phyloP scores from a whole-genome alignment of 2,797 vertebrate genomes.

The Pagetopsis macropterus region DNA sequence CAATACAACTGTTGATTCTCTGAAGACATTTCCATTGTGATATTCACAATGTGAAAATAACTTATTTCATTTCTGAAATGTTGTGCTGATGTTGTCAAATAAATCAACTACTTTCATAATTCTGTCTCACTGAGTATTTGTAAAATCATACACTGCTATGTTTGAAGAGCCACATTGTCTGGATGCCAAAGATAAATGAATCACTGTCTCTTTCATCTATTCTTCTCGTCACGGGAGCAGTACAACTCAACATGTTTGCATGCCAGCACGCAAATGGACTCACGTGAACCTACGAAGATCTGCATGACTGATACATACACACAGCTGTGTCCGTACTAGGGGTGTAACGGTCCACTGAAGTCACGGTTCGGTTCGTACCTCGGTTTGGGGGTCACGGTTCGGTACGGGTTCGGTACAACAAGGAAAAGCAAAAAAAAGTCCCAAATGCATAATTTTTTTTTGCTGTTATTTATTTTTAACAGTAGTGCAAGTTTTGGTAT shows the following conservation, averaged over 20 bases:
- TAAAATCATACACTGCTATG: not conserved
- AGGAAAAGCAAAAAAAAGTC: too few species aligned
- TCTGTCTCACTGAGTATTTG: slow-evolving; percentile 5
- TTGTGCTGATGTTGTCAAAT: slow-evolving; percentile 46
- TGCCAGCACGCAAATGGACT: not conserved
- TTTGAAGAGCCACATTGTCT: not conserved
- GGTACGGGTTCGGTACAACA: too few species aligned
- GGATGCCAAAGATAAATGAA: not conserved
- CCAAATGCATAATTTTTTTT: too few species aligned
- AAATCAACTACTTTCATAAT: slow-evolving; percentile 33
- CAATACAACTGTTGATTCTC: not conserved
- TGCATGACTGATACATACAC: not conserved
- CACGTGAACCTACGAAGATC: not conserved
- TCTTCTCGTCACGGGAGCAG: slow-evolving; percentile 4
- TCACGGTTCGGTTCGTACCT: too few species aligned
- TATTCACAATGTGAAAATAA: slow-evolving; percentile 31
- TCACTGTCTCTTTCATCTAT: not conserved
- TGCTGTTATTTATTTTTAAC: too few species aligned
- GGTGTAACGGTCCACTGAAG: too few species aligned
- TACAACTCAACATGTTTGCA: not conserved
- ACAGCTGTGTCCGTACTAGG: not conserved
- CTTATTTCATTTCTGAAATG: slow-evolving; percentile 2
- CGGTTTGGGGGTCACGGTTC: too few species aligned
- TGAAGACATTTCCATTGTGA: not conserved
- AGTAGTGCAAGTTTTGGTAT: too few species aligned